Evolutionary conservation across 1,140 invertebrate species (phyloP), one percentile per base, ranked within the genome.

Genomic region (Drosophila oshimai): DNA sequence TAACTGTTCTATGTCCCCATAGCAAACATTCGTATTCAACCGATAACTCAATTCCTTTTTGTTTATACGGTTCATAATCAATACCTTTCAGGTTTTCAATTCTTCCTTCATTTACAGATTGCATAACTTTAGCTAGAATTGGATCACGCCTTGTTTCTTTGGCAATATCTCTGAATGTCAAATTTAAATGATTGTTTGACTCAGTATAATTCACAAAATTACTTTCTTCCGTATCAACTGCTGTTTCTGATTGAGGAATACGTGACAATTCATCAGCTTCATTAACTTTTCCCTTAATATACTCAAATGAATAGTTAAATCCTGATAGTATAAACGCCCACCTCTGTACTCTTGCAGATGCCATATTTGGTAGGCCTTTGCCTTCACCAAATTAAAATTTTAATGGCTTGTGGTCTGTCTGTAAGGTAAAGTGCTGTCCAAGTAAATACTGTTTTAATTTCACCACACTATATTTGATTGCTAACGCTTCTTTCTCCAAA

Each of bases 1-100:
- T 46, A 42, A 84, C 60, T 2, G 86, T 45, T 45, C 81, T 20
- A 49, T 80, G 62, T 17, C 79, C 80, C 49, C 70, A 81, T 49
- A 89, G 31, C 6, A 89, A 20, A 50, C 79, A 86, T 9, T 61
- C 65, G 18, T 70, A 36, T 9, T 65, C 73, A 3, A 74, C 12
- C 5, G 71, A 50, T 15, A 86, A 64, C 45, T 89, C 61, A 22
- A n/a, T n/a, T 58, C 26, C 3, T 22, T 1, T 58, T 47, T 50
- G 28, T 49, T 64, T 18, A 29, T 45, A 78, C 6, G 44, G 24
- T 57, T 50, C 37, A 18, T 74, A 61, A 10, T 68, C 37, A 44
- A 50, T 28, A 5, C 2, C 41, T 42, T 47, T 49, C 22, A 37
- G 36, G 15, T 26, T 6, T 10, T 2, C 12, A n/a, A 58, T 12